A percentile compares a stretch with the other conserved stretches of the same genome.
phyloP scores from a whole-genome alignment of 2,888 invertebrate genomes.

The Nomada fabriciana region DNA sequence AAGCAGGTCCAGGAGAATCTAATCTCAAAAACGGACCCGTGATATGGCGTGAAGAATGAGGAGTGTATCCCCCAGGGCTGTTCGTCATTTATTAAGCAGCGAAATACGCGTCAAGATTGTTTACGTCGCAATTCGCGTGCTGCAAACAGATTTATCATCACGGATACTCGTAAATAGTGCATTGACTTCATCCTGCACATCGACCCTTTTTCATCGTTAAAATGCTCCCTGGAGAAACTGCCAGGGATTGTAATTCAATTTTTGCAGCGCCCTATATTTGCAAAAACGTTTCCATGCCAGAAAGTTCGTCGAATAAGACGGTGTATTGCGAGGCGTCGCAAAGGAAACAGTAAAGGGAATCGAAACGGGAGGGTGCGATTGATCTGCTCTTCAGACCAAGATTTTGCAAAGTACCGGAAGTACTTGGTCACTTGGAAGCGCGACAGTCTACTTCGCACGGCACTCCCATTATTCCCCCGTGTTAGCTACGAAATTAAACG shows the following conservation, averaged over 20 bases:
- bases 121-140: constrained; percentile 28
- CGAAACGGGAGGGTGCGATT: constrained; percentile 11
- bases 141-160: constrained; percentile 52
- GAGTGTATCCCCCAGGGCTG: constrained; percentile 3
- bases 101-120: constrained; percentile 38
- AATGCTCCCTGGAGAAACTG: not conserved
- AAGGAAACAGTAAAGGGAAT: not conserved
- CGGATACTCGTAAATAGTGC: constrained; percentile 51
- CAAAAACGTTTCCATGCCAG: not conserved
- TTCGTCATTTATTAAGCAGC: constrained; percentile 51
- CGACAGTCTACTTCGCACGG: constrained; percentile 2
- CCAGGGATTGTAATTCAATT: constrained; percentile 4
- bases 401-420: constrained; percentile 39
- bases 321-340: not conserved
- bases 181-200: constrained; percentile 39
- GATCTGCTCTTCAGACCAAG: constrained; percentile 4
- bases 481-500: constrained; percentile 57
- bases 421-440: constrained; percentile 18
- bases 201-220: not conserved
- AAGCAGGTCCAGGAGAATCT: too few relatives aligned
- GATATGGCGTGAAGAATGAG: constrained; percentile 5
- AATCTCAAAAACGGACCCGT: not conserved
- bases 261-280: not conserved
- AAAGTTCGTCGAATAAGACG: constrained; percentile 6
- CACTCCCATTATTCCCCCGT: constrained; percentile 33